A percentile compares a stretch with the other conserved stretches of the same genome.
Evolutionary conservation across 2,888 invertebrate species (phyloP).

Genomic region (Brachyptera putata): DNA sequence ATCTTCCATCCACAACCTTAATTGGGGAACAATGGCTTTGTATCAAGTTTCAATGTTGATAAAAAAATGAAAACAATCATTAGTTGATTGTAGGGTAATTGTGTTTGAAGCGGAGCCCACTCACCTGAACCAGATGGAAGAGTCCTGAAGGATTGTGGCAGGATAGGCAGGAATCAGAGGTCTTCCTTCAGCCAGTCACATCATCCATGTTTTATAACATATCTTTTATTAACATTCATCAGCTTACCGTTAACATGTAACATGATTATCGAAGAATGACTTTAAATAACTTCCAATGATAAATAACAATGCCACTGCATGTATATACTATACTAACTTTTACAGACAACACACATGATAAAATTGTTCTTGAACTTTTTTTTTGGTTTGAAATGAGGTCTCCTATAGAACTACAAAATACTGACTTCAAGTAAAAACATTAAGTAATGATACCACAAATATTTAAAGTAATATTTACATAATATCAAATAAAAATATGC

Average conservation of each 20-base stretch:
- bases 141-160: too few relatives aligned
- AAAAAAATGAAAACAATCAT: too few relatives aligned
- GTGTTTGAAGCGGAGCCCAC: too few relatives aligned
- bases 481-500: constrained; percentile 13
- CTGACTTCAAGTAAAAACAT: constrained; percentile 19
- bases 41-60: too few relatives aligned
- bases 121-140: too few relatives aligned
- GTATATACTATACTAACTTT: constrained; percentile 5
- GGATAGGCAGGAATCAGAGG: too few relatives aligned
- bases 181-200: too few relatives aligned
- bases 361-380: not conserved
- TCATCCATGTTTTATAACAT: constrained; percentile 22
- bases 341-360: constrained; percentile 19
- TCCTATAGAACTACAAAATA: constrained; percentile 10
- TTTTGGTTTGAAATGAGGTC: constrained; percentile 9
- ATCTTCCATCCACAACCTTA: too few relatives aligned
- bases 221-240: constrained; percentile 21
- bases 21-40: too few relatives aligned
- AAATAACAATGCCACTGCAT: constrained; percentile 18
- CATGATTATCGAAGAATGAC: constrained; percentile 19
- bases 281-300: constrained; percentile 21
- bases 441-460: constrained; percentile 5
- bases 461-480: constrained; percentile 17
- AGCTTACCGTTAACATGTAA: constrained; percentile 9
- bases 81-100: too few relatives aligned